Percentiles rank a stretch among this genome's conserved stretches.
phyloP scores from a whole-genome alignment of 2,888 invertebrate genomes.

The Melipona bicolor region DNA sequence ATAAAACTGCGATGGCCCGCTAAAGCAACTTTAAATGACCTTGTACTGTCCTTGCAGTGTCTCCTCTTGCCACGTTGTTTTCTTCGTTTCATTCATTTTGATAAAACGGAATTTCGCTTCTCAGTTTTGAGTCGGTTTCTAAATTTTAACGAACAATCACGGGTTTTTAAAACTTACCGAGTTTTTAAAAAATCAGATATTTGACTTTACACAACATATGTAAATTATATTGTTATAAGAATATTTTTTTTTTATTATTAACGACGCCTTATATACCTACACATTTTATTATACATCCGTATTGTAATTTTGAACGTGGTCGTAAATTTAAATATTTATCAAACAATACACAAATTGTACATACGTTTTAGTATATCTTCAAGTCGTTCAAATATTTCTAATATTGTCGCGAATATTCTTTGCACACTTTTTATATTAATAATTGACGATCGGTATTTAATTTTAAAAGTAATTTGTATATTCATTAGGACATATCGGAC shows the following conservation, averaged over 20 bases:
- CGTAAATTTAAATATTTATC: background rate
- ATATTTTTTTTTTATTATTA: background rate
- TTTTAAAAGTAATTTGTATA: slow-evolving; percentile 3
- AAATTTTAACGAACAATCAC: slow-evolving; percentile 2
- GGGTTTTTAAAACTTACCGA: too few species aligned
- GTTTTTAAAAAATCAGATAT: background rate
- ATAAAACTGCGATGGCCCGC: background rate
- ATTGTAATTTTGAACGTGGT: background rate
- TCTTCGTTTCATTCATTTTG: background rate
- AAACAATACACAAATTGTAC: background rate
- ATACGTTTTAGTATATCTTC: background rate
- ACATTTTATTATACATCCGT: background rate
- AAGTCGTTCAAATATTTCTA: background rate
- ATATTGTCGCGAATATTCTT: background rate
- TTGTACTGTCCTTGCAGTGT: background rate
- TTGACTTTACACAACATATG: background rate
- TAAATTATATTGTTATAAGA: background rate
- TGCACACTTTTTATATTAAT: background rate
- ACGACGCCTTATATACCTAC: background rate
- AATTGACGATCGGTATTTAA: background rate
- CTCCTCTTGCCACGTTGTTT: background rate
- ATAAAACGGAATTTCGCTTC: too few species aligned
- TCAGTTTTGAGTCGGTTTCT: too few species aligned
- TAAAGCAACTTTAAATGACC: background rate
- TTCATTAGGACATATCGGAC: slow-evolving; percentile 5